These are phyloP conservation scores for Caenorhabditis briggsae DNA, from an alignment of 1,140 invertebrate genomes.

Conservation along the genomic window DNA sequence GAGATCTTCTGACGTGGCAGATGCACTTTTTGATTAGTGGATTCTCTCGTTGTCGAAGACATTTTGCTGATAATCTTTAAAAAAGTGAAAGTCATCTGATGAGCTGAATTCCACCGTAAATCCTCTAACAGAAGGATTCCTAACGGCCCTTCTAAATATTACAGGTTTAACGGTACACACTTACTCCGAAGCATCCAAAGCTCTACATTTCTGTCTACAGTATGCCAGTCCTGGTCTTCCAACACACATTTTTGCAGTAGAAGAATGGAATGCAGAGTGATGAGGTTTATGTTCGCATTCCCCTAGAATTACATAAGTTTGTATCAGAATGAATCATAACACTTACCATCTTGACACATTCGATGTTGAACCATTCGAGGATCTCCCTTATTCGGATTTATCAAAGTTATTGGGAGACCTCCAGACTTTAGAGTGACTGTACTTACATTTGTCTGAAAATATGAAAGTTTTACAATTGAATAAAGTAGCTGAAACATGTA, in stretches of 20 bases:
- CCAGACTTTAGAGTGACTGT: not conserved
- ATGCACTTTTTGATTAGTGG: slow-evolving; percentile 56
- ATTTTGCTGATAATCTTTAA: slow-evolving; percentile 58
- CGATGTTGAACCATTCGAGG: not conserved
- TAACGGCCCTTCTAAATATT: not conserved
- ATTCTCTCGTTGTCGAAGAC: slow-evolving; percentile 48
- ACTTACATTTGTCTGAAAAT: slow-evolving; percentile 25
- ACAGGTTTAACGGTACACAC: not conserved
- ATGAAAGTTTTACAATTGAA: no score
- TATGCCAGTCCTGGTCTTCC: slow-evolving; percentile 49
- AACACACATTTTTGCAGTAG: slow-evolving; percentile 43
- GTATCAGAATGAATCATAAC: not conserved
- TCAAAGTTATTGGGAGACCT: slow-evolving; percentile 22
- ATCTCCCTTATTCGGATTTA: slow-evolving; percentile 35
- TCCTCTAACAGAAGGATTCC: no score
- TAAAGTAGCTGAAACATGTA: not conserved
- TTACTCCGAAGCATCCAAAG: slow-evolving; percentile 46
- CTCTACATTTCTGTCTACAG: slow-evolving; percentile 56
- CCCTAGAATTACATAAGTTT: not conserved
- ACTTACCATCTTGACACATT: slow-evolving; percentile 46
- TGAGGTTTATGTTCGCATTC: slow-evolving; percentile 49
- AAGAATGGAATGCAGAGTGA: slow-evolving; percentile 16
- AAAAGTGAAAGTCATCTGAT: not conserved
- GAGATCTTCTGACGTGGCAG: slow-evolving; percentile 56
- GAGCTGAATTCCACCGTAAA: no score